A percentile compares a stretch with the other conserved stretches of the same genome.
Conservation (phyloP, 2,888 invertebrate genomes). For the Hypolimnas misippus region DNA sequence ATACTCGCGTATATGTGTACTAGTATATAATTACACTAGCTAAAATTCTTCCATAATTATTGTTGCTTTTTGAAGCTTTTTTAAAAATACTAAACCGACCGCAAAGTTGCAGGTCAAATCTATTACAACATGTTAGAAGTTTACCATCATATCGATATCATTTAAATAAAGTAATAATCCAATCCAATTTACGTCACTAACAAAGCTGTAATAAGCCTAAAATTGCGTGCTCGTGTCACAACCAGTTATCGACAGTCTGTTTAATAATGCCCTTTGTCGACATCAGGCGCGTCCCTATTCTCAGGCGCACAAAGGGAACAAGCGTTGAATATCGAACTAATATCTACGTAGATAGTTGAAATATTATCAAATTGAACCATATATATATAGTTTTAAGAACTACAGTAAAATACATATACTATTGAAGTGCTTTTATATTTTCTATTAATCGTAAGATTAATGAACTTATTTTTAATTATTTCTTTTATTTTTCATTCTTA, state of each 20-base stretch:
- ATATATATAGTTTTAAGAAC: neutral
- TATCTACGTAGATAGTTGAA: conserved; percentile 16
- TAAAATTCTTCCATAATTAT: too few relatives aligned
- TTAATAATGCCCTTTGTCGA: conserved; percentile 37
- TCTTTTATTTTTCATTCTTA: too few relatives aligned
- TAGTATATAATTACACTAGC: too few relatives aligned
- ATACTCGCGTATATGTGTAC: too few relatives aligned
- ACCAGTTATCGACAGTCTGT: conserved; percentile 23
- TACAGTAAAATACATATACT: neutral
- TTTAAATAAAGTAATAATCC: neutral
- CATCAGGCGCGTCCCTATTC: conserved; percentile 30
- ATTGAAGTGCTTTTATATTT: neutral
- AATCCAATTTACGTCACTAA: conserved; percentile 18
- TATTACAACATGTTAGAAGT: too few relatives aligned
- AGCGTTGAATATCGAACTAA: conserved; percentile 42
- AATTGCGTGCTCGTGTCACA: neutral
- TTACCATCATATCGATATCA: too few relatives aligned
- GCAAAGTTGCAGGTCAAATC: too few relatives aligned
- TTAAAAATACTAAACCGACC: too few relatives aligned
- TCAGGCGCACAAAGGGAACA: conserved; percentile 41
- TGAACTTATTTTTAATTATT: too few relatives aligned
- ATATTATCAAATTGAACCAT: conserved; percentile 17
- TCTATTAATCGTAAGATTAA: too few relatives aligned
- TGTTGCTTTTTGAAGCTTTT: too few relatives aligned
- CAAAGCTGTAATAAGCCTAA: conserved; percentile 1